Conservation (phyloP, 2,113 vertebrate species). For the Lepisosteus osseus region DNA sequence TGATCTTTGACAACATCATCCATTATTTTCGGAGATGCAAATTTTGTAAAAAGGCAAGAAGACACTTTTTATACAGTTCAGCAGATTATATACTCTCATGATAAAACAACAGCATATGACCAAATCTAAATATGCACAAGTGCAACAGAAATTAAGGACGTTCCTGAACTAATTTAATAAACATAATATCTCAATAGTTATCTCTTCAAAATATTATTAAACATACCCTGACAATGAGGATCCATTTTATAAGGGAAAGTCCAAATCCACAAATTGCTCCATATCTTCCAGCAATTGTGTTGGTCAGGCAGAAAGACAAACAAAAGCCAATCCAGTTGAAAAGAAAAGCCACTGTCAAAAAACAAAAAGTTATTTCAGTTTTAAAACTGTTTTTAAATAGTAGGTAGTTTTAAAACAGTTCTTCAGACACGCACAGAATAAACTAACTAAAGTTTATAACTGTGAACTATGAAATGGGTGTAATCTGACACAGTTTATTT, state of each 20-base stretch:
- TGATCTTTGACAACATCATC: no score
- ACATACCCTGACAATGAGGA: slow-evolving; percentile 91
- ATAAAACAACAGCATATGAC: no score
- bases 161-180: no score
- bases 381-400: no score
- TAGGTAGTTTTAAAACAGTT: neutral
- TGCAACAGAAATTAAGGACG: no score
- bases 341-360: slow-evolving; percentile 90
- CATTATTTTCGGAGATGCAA: no score
- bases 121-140: no score
- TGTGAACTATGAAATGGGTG: neutral
- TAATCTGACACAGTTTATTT: neutral
- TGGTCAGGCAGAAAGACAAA: slow-evolving; percentile 97
- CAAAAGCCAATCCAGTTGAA: slow-evolving; percentile 99
- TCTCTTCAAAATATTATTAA: neutral
- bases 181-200: no score
- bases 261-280: slow-evolving; percentile 97
- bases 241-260: slow-evolving; percentile 97
- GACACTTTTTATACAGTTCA: no score
- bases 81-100: no score
- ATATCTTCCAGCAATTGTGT: slow-evolving; percentile 95
- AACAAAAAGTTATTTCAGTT: slow-evolving; percentile 38
- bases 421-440: slow-evolving; percentile 12
- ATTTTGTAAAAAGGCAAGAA: no score
- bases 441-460: neutral